These are phyloP conservation scores for Centropus unirufus DNA, from an alignment of 2,113 vertebrate genomes.

Conservation along the genomic window DNA sequence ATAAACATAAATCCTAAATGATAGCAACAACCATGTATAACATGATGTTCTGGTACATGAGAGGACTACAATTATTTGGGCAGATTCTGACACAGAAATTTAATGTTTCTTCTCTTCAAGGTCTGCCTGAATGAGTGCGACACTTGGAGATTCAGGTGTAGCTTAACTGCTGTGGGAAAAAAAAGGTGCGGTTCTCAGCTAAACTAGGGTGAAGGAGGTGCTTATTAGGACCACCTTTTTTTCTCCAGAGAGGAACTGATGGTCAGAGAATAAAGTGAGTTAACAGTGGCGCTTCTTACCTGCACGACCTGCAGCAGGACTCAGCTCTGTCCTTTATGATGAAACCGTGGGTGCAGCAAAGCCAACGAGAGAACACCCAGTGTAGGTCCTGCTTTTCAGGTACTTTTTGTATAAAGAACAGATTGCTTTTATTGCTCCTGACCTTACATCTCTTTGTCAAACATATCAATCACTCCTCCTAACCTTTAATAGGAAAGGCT, in stretches of 20 bases:
- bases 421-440: constrained; percentile 47
- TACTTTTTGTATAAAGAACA: constrained; percentile 53
- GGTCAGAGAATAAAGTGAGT: background rate
- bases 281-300: background rate
- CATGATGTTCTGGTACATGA: background rate
- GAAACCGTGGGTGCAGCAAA: constrained; percentile 21
- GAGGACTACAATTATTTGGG: background rate
- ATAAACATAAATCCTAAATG: background rate
- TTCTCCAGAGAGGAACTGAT: background rate
- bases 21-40: background rate
- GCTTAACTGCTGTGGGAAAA: background rate
- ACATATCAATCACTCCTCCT: constrained; percentile 26
- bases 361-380: background rate
- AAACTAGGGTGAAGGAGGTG: background rate
- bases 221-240: background rate
- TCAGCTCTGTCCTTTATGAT: constrained; percentile 2
- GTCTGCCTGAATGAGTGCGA: background rate
- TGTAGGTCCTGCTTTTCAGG: constrained; percentile 6
- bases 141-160: background rate
- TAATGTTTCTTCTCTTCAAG: background rate
- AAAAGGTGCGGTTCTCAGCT: background rate
- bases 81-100: background rate
- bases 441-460: constrained; percentile 61
- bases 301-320: background rate
- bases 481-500: constrained; percentile 61